Percentiles rank a stretch among this genome's conserved stretches.
phyloP scores from a whole-genome alignment of 2,888 invertebrate species.

The Drosophila borborema region DNA sequence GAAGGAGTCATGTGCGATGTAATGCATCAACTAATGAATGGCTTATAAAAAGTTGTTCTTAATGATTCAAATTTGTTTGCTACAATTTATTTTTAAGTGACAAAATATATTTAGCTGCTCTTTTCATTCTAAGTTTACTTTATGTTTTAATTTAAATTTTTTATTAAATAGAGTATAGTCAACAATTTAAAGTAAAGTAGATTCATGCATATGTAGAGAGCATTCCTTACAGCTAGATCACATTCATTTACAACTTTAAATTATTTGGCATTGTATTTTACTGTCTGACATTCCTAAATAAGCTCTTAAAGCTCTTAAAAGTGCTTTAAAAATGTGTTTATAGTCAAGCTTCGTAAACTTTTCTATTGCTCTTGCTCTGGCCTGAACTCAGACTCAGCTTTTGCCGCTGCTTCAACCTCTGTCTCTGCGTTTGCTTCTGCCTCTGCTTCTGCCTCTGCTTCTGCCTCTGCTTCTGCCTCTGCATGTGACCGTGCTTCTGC shows the following conservation, averaged over 20 bases:
- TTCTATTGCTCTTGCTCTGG: too few species aligned
- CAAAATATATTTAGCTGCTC: too few species aligned
- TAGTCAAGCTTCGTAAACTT: neutral
- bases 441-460: too few species aligned
- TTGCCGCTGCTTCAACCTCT: too few species aligned
- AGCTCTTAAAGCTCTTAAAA: neutral
- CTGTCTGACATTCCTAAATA: neutral
- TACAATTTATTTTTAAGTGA: too few species aligned
- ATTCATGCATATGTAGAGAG: neutral
- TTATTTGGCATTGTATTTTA: neutral
- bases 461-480: too few species aligned
- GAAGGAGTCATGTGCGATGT: neutral
- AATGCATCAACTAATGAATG: neutral
- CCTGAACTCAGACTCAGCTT: too few species aligned
- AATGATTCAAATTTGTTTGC: too few species aligned
- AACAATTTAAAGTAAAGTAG: neutral
- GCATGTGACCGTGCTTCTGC: too few species aligned
- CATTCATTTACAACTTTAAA: neutral
- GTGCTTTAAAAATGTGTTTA: neutral
- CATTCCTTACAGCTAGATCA: neutral
- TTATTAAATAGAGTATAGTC: neutral
- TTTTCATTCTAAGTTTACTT: neutral
- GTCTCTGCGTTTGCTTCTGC: too few species aligned
- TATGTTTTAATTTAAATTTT: neutral
- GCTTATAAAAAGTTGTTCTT: too few species aligned